phyloP scores from a whole-genome alignment of 2,797 vertebrate species.

The Oreonectes daqikongensis region DNA sequence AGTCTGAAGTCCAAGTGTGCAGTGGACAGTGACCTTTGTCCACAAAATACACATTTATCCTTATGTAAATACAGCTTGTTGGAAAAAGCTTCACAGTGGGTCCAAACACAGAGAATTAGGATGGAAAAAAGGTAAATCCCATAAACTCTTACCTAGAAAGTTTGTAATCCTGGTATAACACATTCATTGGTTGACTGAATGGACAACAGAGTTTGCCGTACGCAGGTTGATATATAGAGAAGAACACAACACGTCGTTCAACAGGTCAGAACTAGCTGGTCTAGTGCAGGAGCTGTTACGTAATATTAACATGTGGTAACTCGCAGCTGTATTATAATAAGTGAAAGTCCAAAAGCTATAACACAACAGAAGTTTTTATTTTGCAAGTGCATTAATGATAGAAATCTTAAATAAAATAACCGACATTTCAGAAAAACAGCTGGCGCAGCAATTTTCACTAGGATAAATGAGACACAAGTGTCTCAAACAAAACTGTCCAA shows the following conservation, averaged over 20 bases:
- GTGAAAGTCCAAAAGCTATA: background rate
- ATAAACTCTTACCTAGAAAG: background rate
- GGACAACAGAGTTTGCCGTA: no score
- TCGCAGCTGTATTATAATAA: background rate
- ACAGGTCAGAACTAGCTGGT: background rate
- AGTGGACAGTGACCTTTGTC: background rate
- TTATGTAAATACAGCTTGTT: background rate
- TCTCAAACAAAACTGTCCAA: slow-evolving; percentile 1
- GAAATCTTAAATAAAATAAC: background rate
- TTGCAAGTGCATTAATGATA: background rate
- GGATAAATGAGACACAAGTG: background rate
- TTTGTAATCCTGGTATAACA: background rate
- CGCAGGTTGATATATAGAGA: background rate
- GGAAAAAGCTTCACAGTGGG: background rate
- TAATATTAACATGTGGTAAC: background rate
- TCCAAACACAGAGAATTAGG: background rate
- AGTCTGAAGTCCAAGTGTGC: background rate
- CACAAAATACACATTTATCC: background rate
- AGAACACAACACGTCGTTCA: background rate
- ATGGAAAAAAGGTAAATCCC: background rate
- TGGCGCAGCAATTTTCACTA: background rate
- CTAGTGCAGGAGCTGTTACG: background rate
- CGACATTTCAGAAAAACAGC: background rate
- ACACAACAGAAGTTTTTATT: background rate
- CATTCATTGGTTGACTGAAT: no score